Conservation (phyloP, 2,113 vertebrate genomes). For the Cromileptes altivelis region DNA sequence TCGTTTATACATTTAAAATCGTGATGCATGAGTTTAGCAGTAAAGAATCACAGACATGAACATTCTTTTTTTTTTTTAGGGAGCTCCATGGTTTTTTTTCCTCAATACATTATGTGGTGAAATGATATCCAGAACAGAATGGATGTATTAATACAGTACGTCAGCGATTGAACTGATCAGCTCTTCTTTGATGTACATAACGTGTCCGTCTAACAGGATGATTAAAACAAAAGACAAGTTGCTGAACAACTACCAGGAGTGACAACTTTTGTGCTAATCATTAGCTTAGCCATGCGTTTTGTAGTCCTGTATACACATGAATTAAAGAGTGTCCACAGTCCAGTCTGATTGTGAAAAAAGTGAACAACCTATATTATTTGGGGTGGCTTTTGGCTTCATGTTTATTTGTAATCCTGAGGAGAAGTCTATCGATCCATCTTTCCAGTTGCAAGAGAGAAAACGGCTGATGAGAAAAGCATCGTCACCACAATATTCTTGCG, state of each 20-base stretch:
- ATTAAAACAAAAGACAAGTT: conserved; percentile 28
- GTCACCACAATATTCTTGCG: conserved; percentile 7
- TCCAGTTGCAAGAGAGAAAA: conserved; percentile 66
- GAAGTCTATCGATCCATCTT: conserved; percentile 56
- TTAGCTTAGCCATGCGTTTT: conserved; percentile 69
- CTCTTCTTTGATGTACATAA: conserved; percentile 19
- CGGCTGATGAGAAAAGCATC: conserved; percentile 15
- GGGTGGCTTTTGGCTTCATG: conserved; percentile 74
- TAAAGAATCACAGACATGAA: conserved; percentile 73
- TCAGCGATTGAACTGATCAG: conserved; percentile 18
- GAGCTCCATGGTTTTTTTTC: conserved; percentile 30
- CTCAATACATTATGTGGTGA: conserved; percentile 48
- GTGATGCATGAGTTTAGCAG: conserved; percentile 67
- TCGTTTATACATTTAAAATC: conserved; percentile 73
- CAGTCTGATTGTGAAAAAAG: conserved; percentile 53
- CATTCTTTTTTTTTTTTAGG: conserved; percentile 61
- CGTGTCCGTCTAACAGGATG: conserved; percentile 22
- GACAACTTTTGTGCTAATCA: conserved; percentile 65
- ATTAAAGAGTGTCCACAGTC: conserved; percentile 51
- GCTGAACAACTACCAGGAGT: conserved; percentile 32
- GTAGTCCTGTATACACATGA: conserved; percentile 54
- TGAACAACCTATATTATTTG: conserved; percentile 51
- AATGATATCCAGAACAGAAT: conserved; percentile 40
- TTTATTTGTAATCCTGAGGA: conserved; percentile 80
- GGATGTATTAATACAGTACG: conserved; percentile 41